A percentile compares a stretch with the other conserved stretches of the same genome.
These are phyloP conservation scores for Peromyscus melanophrys DNA, from an alignment of 2,797 vertebrate species.

Conservation along the genomic window DNA sequence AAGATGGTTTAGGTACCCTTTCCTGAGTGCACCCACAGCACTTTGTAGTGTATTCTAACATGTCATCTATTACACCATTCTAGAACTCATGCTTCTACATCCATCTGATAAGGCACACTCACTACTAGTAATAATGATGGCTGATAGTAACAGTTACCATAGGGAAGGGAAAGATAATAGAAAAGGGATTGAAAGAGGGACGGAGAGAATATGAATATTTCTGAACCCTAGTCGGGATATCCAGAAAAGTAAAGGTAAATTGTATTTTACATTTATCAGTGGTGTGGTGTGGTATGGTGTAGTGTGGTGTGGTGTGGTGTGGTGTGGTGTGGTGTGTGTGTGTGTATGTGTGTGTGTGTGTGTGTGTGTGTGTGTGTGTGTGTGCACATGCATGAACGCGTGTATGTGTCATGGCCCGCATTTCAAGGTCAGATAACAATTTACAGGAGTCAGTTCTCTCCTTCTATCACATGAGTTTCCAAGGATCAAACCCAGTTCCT, in stretches of 20 bases:
- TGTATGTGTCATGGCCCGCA: neutral
- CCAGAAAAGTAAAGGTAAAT: neutral
- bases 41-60: neutral
- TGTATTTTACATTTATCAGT: neutral
- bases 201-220: neutral
- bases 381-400: too few species aligned
- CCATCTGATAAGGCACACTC: neutral
- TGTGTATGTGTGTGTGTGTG: neutral
- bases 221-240: neutral
- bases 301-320: neutral
- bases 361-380: neutral
- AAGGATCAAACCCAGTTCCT: neutral
- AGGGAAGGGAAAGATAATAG: neutral
- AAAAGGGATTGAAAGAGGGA: neutral
- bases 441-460: neutral
- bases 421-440: neutral
- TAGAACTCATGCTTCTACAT: slow-evolving; percentile 35
- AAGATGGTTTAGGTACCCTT: neutral
- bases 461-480: neutral
- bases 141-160: neutral
- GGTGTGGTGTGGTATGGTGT: neutral
- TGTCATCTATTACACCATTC: neutral
- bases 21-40: neutral
- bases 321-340: neutral
- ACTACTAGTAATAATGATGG: slow-evolving; percentile 10